Base-by-base conservation (phyloP, 2,888 invertebrate species). In the Minunthozetes semirufus region DNA sequence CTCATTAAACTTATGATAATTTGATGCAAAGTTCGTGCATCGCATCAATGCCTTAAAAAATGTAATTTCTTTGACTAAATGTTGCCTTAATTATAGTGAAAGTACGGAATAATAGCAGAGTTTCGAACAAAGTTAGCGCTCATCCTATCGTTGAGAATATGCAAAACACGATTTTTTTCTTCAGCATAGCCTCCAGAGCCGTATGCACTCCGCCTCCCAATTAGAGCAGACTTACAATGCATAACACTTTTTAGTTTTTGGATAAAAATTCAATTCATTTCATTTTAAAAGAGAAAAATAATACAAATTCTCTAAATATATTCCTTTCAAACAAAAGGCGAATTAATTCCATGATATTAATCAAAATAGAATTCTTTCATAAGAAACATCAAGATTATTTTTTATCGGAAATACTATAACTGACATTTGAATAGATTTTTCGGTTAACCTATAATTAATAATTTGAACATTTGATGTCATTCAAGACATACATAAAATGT, bases 11-110 rank as follows among this genome's bases (percentile, higher is more conserved):
- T 50, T 50, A 50, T 50, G 17, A 50, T 50, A 50, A 50, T 50
- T 50, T 50, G 17, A 50, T 50, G n/a, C 50, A 50, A 59, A 59
- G 29, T 59, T 59, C 59, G 59, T 59, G 59, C 25, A 15, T 59
- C 59, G 59, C 59, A 15, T 59, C 59, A 59, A 25, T 59, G 59
- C 59, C 25, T 59, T 15, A 59, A 59, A 56, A 59, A 59, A 59
- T 59, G 19, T 59, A 19, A 59, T 59, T 59, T 15, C 59, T 59
- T 25, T 15, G 25, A 17, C 59, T 29, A 27, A 59, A 25, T 22
- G 19, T 19, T 27, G 19, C 19, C 59, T 59, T 59, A 59, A 59
- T 59, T 59, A 59, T 59, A 59, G 59, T 59, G n/a, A 50, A n/a
- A 50, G 50, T 8, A n/a, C 1, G n/a, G 19, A n/a, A 50, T 50